Evolutionary conservation across 2,113 vertebrate species (phyloP), one percentile per base, ranked within the genome.

Genomic region (Ochotona curzoniae): DNA sequence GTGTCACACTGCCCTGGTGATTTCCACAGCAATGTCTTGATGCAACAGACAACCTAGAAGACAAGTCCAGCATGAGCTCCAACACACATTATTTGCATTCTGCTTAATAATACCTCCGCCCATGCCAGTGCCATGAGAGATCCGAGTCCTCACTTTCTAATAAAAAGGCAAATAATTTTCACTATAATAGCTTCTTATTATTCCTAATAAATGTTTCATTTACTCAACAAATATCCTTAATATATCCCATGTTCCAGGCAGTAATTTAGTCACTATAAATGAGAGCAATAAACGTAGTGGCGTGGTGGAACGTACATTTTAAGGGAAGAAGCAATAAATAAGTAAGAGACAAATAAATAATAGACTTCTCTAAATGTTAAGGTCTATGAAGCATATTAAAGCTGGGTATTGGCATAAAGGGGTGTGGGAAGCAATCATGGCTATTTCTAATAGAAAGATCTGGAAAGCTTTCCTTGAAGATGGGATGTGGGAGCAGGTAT

Each of bases 171-270:
- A 85, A 90, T 87, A 79, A 66, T 83, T 88, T 79, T 86, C 66
- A 76, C 70, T 89, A 28, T 83, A 92, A 94, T 74, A 91, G 87
- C 81, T 78, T 94, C 83, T 80, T 84, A 73, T 86, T 88, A 90
- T 89, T 93, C 38, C 92, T 93, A 95, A 94, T 93, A 95, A 95
- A 94, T 26, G 70, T 95, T 89, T 93, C 67, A 90, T 93, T 95
- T 89, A 79, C 84, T 91, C 49, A 44, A 61, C 76, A 94, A 93
- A 89, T 84, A 91, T 73, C 74, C n/a, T 91, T 90, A 92, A 87
- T 94, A 89, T 78, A 94, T 54, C 60, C 86, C 73, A 73, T 21
- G 44, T 84, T 83, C 63, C 73, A 80, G 90, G 76, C 47, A 61
- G 87, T 96, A 91, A 96, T 81, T 89, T 76, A 94, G 73, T 44